Conservation (phyloP, 2,113 vertebrate species). For the Podarcis muralis region DNA sequence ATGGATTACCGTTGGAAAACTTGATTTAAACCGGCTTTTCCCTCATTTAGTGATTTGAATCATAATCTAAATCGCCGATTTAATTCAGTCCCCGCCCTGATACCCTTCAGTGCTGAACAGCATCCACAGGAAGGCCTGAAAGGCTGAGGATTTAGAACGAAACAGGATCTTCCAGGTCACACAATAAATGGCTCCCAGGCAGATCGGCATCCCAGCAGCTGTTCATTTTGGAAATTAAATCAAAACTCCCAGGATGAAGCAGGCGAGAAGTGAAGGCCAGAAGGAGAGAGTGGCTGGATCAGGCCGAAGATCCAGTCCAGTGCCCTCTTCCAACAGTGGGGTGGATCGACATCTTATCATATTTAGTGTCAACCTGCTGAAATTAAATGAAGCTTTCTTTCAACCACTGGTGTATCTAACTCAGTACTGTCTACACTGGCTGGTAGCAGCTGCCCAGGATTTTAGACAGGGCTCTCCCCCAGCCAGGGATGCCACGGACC, state of each 20-base stretch:
- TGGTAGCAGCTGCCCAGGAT: too few species aligned
- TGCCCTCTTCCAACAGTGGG: background rate
- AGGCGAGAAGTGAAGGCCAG: background rate
- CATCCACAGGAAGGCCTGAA: background rate
- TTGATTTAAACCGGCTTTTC: background rate
- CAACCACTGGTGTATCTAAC: too few species aligned
- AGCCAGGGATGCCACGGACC: too few species aligned
- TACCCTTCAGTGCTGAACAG: background rate
- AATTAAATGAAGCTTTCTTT: too few species aligned
- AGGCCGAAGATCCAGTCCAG: background rate
- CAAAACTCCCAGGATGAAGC: background rate
- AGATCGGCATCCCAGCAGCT: background rate
- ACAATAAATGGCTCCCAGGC: background rate
- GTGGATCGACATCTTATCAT: too few species aligned
- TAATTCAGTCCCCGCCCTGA: background rate
- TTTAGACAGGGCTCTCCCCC: too few species aligned
- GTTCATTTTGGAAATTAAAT: background rate
- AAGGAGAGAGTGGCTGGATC: background rate
- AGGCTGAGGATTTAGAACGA: background rate
- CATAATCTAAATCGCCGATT: background rate
- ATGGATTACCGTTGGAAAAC: background rate
- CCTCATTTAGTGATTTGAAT: background rate
- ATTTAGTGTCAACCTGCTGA: too few species aligned
- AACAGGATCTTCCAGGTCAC: background rate
- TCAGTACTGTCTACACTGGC: too few species aligned